phyloP scores from a whole-genome alignment of 2,113 vertebrate species.

The Catharus bicknelli region DNA sequence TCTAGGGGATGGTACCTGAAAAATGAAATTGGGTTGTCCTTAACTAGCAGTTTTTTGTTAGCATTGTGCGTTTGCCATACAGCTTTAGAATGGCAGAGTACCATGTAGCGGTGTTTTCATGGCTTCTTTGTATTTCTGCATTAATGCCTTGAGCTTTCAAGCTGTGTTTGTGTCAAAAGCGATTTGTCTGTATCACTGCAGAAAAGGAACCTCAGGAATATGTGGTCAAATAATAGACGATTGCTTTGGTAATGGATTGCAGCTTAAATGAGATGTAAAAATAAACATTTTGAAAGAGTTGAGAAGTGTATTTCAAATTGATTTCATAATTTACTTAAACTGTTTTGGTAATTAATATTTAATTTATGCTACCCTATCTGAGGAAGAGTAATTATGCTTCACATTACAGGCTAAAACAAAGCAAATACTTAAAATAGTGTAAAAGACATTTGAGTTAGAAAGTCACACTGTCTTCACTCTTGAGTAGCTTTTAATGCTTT shows the following conservation, averaged over 20 bases:
- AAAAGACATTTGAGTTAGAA: background rate
- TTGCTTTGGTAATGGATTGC: background rate
- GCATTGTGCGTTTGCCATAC: background rate
- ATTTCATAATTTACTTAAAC: background rate
- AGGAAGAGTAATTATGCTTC: background rate
- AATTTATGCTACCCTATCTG: background rate
- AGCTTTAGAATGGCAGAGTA: background rate
- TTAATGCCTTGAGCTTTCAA: background rate
- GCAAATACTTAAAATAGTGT: background rate
- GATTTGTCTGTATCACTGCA: background rate
- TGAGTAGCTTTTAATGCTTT: background rate
- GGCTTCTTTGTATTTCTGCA: background rate
- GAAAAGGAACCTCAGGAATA: background rate
- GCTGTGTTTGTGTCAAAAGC: background rate
- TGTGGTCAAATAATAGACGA: background rate
- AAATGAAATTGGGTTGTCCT: background rate
- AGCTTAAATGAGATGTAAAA: background rate
- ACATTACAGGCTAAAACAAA: background rate
- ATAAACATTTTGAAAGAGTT: background rate
- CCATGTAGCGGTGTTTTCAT: rapidly evolving
- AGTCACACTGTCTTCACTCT: background rate
- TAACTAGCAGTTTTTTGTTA: background rate
- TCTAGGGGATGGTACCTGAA: background rate
- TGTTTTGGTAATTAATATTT: background rate
- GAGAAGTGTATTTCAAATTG: background rate